Percentiles rank a stretch among this genome's conserved stretches.
phyloP scores from a whole-genome alignment of 2,113 vertebrate species.

The Cinclus cinclus region DNA sequence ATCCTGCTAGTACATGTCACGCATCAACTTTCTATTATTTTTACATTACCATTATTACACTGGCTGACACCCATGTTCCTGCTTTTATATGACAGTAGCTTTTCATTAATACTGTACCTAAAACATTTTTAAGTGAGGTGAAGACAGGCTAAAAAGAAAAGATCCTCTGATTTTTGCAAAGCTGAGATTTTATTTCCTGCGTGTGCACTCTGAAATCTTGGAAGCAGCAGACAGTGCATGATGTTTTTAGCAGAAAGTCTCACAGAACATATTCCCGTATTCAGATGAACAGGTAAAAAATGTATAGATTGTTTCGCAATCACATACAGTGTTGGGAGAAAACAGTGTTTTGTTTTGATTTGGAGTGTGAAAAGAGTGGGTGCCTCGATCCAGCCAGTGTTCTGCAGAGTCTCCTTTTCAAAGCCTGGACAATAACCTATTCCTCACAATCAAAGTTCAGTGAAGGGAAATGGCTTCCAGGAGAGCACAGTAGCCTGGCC shows the following conservation, averaged over 20 bases:
- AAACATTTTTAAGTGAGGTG: background rate
- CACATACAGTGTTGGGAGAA: background rate
- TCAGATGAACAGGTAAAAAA: background rate
- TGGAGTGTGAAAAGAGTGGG: background rate
- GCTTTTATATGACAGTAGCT: background rate
- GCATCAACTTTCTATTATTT: constrained; percentile 49
- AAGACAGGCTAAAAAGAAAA: background rate
- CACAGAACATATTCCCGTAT: background rate
- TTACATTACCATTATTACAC: constrained; percentile 12
- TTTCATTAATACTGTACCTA: background rate
- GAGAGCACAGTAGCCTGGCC: constrained; percentile 32
- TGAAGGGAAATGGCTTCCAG: constrained; percentile 66
- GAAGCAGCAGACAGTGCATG: background rate
- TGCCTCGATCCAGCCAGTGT: background rate
- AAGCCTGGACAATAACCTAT: constrained; percentile 57
- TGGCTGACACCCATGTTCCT: background rate
- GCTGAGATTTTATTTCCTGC: background rate
- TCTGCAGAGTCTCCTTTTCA: constrained; percentile 42
- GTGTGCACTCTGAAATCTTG: background rate
- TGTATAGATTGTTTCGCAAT: background rate
- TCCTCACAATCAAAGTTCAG: constrained; percentile 69
- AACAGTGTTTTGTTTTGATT: background rate
- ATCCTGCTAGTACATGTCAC: background rate
- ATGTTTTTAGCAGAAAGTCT: background rate
- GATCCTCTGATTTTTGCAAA: background rate